Evolutionary conservation across 2,888 invertebrate species (phyloP).

Genomic region (Dioctria linearis): DNA sequence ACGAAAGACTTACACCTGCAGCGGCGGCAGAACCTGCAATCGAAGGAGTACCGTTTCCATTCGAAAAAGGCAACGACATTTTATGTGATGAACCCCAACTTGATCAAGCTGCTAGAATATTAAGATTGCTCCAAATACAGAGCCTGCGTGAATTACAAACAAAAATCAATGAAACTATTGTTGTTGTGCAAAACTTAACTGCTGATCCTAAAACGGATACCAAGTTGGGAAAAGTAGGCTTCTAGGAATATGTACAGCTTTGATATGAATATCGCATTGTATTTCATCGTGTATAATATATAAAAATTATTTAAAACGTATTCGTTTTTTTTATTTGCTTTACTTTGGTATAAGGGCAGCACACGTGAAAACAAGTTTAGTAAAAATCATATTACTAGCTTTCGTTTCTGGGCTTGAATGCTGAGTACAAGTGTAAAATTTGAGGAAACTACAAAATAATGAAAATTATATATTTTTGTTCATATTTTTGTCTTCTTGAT

Average conservation of each 20-base stretch:
- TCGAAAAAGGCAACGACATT: slow-evolving; percentile 77
- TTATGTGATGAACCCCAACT: slow-evolving; percentile 79
- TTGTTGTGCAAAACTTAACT: slow-evolving; percentile 91
- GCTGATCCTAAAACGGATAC: slow-evolving; percentile 98
- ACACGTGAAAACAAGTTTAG: too few species aligned
- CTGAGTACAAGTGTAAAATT: too few species aligned
- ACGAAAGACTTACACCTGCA: slow-evolving; percentile 74
- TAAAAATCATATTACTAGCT: too few species aligned
- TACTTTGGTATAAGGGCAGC: too few species aligned
- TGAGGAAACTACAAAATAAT: too few species aligned
- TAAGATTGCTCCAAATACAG: slow-evolving; percentile 81
- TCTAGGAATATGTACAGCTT: slow-evolving; percentile 64
- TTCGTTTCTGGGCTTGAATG: too few species aligned
- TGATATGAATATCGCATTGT: too few species aligned
- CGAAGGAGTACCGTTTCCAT: slow-evolving; percentile 78
- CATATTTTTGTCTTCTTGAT: too few species aligned
- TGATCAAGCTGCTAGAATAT: slow-evolving; percentile 82
- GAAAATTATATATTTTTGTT: too few species aligned
- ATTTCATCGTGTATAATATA: too few species aligned
- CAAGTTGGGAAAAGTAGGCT: slow-evolving; percentile 92
- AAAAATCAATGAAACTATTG: slow-evolving; percentile 93
- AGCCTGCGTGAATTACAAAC: slow-evolving; percentile 81
- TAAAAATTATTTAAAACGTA: too few species aligned
- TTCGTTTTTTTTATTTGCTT: too few species aligned
- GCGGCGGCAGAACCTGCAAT: slow-evolving; percentile 68